Conservation (phyloP, 2,888 invertebrate species). For the Dinocampus coccinellae region DNA sequence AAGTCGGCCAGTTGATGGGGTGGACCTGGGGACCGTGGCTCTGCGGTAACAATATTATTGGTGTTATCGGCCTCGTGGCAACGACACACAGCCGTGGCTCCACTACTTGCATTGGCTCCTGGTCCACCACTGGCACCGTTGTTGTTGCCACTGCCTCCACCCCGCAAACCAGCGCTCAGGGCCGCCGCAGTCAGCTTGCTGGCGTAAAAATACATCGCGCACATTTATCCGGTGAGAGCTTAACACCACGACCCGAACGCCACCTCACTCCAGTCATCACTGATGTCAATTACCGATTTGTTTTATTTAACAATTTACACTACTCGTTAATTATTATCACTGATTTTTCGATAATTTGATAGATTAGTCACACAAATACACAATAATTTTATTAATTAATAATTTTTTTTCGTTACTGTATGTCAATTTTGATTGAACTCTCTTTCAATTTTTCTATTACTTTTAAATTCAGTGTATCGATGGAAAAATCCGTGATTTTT, state of each 20-base stretch:
- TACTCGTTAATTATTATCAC: slow-evolving; percentile 13
- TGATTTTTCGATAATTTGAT: background rate
- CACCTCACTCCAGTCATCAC: slow-evolving; percentile 68
- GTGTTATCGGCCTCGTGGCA: slow-evolving; percentile 58
- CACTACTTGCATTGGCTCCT: slow-evolving; percentile 62
- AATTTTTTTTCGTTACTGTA: background rate
- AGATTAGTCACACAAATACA: background rate
- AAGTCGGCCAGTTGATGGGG: slow-evolving; percentile 39
- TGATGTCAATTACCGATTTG: slow-evolving; percentile 50
- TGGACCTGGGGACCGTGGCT: slow-evolving; percentile 42
- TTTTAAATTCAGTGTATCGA: too few relatives aligned
- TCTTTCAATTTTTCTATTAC: too few relatives aligned
- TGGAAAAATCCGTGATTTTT: too few relatives aligned
- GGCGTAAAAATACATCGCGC: slow-evolving; percentile 80
- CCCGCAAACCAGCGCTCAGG: slow-evolving; percentile 73
- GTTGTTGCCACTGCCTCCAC: slow-evolving; percentile 62
- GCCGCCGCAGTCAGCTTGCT: slow-evolving; percentile 77
- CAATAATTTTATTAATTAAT: background rate
- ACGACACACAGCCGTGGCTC: slow-evolving; percentile 68
- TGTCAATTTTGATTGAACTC: too few relatives aligned
- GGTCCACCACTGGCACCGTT: slow-evolving; percentile 60
- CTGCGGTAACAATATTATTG: slow-evolving; percentile 27
- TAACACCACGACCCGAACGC: slow-evolving; percentile 66
- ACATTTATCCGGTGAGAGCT: slow-evolving; percentile 68
- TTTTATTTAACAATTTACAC: slow-evolving; percentile 46